A percentile compares a stretch with the other conserved stretches of the same genome.
These are phyloP conservation scores for Galeruca laticollis DNA, from an alignment of 2,888 invertebrate genomes.

Conservation along the genomic window DNA sequence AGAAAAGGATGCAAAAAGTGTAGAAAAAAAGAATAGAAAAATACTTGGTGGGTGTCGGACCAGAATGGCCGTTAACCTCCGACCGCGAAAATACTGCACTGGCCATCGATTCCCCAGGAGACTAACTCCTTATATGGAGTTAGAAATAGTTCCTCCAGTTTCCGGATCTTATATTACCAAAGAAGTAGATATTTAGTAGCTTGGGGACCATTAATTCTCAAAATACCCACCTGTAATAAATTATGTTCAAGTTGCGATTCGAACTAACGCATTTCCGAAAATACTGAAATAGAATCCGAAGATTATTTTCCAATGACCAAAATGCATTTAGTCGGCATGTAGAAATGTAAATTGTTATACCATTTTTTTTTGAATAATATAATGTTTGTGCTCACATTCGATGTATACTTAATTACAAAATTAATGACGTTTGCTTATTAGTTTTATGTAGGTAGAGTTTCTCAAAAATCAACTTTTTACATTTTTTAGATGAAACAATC, in stretches of 20 bases:
- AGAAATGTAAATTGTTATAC: too few species aligned
- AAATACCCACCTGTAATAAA: background rate
- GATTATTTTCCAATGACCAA: too few species aligned
- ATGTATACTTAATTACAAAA: too few species aligned
- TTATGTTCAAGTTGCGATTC: background rate
- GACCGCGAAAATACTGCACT: slow-evolving; percentile 59
- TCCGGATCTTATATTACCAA: slow-evolving; percentile 9
- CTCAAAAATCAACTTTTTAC: too few species aligned
- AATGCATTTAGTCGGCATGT: too few species aligned
- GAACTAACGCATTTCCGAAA: background rate
- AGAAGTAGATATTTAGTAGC: slow-evolving; percentile 4
- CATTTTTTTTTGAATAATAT: too few species aligned
- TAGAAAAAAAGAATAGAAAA: slow-evolving; percentile 29
- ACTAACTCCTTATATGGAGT: slow-evolving; percentile 64
- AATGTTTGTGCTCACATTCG: too few species aligned
- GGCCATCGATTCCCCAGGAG: slow-evolving; percentile 62
- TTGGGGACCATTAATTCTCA: slow-evolving; percentile 7
- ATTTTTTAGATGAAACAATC: too few species aligned
- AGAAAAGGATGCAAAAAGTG: slow-evolving; percentile 5
- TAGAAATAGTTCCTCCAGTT: slow-evolving; percentile 53
- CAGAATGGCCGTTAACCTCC: slow-evolving; percentile 62
- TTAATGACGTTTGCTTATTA: too few species aligned
- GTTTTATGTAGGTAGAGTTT: too few species aligned
- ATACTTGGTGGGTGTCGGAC: slow-evolving; percentile 56
- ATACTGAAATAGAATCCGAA: background rate